Conservation (phyloP, 2,888 invertebrate genomes). For the Drosophila anomalata region DNA sequence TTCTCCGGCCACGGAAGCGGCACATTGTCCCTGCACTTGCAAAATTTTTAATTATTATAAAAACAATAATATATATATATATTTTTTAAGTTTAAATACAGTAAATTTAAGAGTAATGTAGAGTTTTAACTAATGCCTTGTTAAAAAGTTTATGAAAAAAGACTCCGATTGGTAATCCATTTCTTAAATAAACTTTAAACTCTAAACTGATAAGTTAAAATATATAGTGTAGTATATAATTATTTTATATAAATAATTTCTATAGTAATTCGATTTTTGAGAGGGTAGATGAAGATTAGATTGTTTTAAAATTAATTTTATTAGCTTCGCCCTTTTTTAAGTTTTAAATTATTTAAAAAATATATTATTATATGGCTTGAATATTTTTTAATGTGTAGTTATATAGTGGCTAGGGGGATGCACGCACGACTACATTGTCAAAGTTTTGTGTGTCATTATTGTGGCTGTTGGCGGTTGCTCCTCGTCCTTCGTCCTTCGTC, state of each 20-base stretch:
- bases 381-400: not conserved
- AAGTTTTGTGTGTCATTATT: constrained; percentile 77
- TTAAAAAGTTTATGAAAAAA: too few species aligned
- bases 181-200: too few species aligned
- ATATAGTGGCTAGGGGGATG: constrained; percentile 1
- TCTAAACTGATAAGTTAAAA: too few species aligned
- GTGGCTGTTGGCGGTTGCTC: constrained; percentile 68
- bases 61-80: too few species aligned
- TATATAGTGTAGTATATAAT: too few species aligned
- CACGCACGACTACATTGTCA: constrained; percentile 75
- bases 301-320: not conserved
- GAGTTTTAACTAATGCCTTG: too few species aligned
- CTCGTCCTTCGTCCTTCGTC: not conserved
- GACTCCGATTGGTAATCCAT: too few species aligned
- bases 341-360: not conserved
- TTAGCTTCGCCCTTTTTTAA: not conserved
- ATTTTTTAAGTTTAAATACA: too few species aligned
- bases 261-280: too few species aligned
- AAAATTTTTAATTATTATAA: not conserved
- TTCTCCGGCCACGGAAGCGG: constrained; percentile 54
- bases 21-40: not conserved
- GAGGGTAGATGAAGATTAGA: not conserved
- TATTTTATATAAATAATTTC: too few species aligned
- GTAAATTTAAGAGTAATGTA: too few species aligned
- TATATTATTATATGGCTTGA: not conserved